Base-by-base conservation (phyloP, 2,888 invertebrate genomes). In the Lycocerus yunnanus region DNA sequence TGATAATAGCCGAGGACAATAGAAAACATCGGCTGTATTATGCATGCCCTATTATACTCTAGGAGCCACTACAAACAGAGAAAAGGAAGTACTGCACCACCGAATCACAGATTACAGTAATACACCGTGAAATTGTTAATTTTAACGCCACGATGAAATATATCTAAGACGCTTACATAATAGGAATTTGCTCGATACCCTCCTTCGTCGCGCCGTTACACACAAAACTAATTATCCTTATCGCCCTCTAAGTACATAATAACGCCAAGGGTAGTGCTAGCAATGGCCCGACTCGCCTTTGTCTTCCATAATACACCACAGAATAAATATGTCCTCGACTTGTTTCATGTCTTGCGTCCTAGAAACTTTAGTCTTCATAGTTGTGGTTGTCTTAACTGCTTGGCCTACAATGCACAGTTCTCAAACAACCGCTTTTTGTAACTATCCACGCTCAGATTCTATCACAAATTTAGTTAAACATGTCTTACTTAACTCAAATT, bases 1-100 rank as follows among this genome's bases (percentile, higher is more conserved):
- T 80, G 83, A 83, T 83, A 83, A 83, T 83, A 66, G 78, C 68
- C 67, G 68, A 71, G 76, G 75, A 79, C 78, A 79, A 79, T 78
- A 68, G 79, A 70, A 63, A 63, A 71, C 76, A 73, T 76, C 71
- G 70, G 68, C 67, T 71, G 75, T 72, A 77, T 77, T 75, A 77
- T 77, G 77, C 75, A 77, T 71, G 77, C 75, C 73, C 77, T 75
- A 77, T 77, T 77, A 77, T 77, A 67, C 71, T 73, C 73, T 66
- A 72, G 74, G 73, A 73, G 75, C 73, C 74, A 73, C 73, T 76
- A 73, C 76, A 76, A 76, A 76, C 76, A 76, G 73, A 76, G 77
- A 73, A 77, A 75, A 77, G 77, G 76, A 72, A 73, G 71, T 71
- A 66, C 73, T 74, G 73, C 74, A 77, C 69, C 78, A 69, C 58